Evolutionary conservation across 2,797 vertebrate species (phyloP).

Genomic region (Scleropages formosus): DNA sequence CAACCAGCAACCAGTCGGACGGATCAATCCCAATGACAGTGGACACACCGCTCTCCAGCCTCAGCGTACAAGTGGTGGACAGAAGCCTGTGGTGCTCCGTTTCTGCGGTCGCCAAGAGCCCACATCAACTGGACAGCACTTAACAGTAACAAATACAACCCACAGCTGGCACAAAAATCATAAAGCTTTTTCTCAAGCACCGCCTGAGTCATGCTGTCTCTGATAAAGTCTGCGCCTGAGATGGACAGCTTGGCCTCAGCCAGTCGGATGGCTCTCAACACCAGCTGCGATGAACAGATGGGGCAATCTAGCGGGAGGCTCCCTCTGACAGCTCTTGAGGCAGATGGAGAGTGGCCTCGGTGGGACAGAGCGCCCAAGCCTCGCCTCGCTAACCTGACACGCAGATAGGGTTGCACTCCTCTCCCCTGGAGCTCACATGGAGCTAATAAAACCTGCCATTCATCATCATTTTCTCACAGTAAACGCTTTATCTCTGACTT

Average conservation of each 20-base stretch:
- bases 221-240: not conserved
- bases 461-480: conserved; percentile 42
- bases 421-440: conserved; percentile 23
- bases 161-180: no score
- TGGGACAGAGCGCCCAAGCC: conserved; percentile 1
- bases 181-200: no score
- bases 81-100: no score
- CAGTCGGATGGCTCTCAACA: not conserved
- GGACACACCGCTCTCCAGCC: no score
- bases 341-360: conserved; percentile 26
- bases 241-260: conserved; percentile 7
- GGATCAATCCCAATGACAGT: no score
- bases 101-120: no score
- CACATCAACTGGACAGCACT: no score
- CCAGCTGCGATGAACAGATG: conserved; percentile 3
- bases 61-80: no score
- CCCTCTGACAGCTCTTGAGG: not conserved
- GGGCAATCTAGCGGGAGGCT: not conserved
- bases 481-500: conserved; percentile 43
- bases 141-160: no score
- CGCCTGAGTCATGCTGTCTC: not conserved
- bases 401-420: conserved; percentile 29
- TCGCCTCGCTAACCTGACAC: not conserved
- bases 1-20: no score
- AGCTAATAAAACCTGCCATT: conserved; percentile 39